Percentiles rank a stretch among this genome's conserved stretches.
phyloP scores from a whole-genome alignment of 2,888 invertebrate species.

The Lumbricus terrestris region DNA sequence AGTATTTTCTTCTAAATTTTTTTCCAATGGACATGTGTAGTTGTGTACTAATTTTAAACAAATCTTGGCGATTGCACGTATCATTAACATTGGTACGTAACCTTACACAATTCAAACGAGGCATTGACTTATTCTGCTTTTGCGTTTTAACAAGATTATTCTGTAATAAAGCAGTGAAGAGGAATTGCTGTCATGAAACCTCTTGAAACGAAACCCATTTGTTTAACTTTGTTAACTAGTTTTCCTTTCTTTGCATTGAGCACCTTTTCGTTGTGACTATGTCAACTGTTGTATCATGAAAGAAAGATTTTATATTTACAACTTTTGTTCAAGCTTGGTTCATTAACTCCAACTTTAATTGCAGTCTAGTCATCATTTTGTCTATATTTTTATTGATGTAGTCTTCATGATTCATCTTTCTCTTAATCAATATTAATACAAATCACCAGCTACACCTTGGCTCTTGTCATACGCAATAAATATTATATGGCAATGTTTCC shows the following conservation, averaged over 20 bases:
- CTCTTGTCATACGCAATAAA: background rate
- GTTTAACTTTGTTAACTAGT: background rate
- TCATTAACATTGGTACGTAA: background rate
- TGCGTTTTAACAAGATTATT: background rate
- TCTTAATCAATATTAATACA: background rate
- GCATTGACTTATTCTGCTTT: background rate
- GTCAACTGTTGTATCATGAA: background rate
- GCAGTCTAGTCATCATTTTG: background rate
- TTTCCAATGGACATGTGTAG: background rate
- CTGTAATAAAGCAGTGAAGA: background rate
- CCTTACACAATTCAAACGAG: background rate
- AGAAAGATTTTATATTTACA: background rate
- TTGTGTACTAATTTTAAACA: background rate
- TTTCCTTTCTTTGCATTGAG: background rate
- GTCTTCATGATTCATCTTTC: background rate
- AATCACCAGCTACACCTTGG: background rate
- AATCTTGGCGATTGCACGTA: background rate
- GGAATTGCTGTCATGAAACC: background rate
- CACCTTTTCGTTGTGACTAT: background rate
- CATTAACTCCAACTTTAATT: background rate
- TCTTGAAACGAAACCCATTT: background rate
- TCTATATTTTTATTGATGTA: background rate
- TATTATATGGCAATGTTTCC: too few species aligned
- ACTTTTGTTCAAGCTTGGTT: background rate
- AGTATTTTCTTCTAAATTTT: background rate